Base-by-base conservation (phyloP, 2,888 invertebrate genomes). In the Dicranocentrus wangi region DNA sequence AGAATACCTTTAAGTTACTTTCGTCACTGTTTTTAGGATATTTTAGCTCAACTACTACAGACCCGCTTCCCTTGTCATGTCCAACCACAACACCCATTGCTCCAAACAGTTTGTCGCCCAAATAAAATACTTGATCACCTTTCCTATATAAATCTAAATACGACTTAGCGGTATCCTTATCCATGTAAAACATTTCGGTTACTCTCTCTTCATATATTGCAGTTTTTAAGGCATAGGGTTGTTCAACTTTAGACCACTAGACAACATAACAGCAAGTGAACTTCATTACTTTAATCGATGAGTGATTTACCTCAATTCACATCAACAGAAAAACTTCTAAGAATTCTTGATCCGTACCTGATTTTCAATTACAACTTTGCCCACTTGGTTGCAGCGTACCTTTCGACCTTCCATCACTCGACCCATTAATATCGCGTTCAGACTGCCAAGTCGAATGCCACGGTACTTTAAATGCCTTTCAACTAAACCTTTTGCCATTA, bases 391-490 rank as follows among this genome's bases (percentile, higher is more conserved):
- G 84, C 92, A 92, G 0, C 89, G 87, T 85, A 92, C 92, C 87
- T 91, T 92, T 69, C 91, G 89, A 83, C 97, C 97, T 87, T 91
- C 91, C 87, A 95, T 91, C 75, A 92, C 92, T 60, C 92, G 91
- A 0, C 93, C 95, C 87, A 94, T 92, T 0, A 97, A 89, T 17
- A 90, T 83, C 10, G 89, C 84, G 13, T 91, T 90, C 8, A 92
- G 92, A 15, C 92, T 90, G 0, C 94, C 93, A 63, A 95, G 90
- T 81, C 94, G 92, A 8, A 98, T 93, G 0, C 97, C 97, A 88
- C 94, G 92, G 43, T 94, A 92, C 80, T 90, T 91, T 88, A 91
- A 91, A 87, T 94, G 89, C 25, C 84, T 79, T 8, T 85, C 82
- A 0, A 77, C 55, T 10, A 86, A 51, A 5, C 72, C 79, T 53